A percentile compares a stretch with the other conserved stretches of the same genome.
Conservation (phyloP, 2,113 vertebrate genomes). For the Phrynosoma blainvillii region DNA sequence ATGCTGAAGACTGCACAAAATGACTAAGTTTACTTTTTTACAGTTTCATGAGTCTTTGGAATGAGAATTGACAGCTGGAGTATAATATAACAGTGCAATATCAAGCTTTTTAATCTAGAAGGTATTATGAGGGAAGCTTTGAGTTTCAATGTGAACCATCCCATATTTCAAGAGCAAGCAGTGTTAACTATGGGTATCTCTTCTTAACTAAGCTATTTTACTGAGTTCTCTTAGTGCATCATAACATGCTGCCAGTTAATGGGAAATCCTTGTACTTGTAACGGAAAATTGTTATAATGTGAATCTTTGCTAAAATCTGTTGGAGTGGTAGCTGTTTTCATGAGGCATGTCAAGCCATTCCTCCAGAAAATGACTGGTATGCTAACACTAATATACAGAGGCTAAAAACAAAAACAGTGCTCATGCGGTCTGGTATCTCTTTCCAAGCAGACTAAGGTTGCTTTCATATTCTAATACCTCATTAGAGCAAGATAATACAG, state of each 20-base stretch:
- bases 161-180: conserved; percentile 42
- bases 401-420: conserved; percentile 18
- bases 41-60: conserved; percentile 66
- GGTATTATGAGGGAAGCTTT: conserved; percentile 61
- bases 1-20: conserved; percentile 73
- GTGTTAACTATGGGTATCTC: conserved; percentile 44
- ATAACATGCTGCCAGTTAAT: conserved; percentile 38
- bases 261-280: not conserved
- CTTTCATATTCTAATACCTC: conserved; percentile 41
- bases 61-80: conserved; percentile 64
- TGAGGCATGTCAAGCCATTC: conserved; percentile 36
- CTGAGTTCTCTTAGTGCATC: conserved; percentile 42
- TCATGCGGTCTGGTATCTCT: not conserved
- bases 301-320: conserved; percentile 45
- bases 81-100: conserved; percentile 61
- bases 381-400: conserved; percentile 41
- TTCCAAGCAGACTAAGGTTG: conserved; percentile 31
- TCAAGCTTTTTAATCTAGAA: conserved; percentile 55
- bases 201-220: conserved; percentile 32
- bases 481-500: not conserved
- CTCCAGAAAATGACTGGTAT: conserved; percentile 54
- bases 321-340: not conserved
- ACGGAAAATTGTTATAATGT: conserved; percentile 57
- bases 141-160: conserved; percentile 46
- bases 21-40: conserved; percentile 67